phyloP scores from a whole-genome alignment of 2,113 vertebrate genomes.

The Agapornis roseicollis region DNA sequence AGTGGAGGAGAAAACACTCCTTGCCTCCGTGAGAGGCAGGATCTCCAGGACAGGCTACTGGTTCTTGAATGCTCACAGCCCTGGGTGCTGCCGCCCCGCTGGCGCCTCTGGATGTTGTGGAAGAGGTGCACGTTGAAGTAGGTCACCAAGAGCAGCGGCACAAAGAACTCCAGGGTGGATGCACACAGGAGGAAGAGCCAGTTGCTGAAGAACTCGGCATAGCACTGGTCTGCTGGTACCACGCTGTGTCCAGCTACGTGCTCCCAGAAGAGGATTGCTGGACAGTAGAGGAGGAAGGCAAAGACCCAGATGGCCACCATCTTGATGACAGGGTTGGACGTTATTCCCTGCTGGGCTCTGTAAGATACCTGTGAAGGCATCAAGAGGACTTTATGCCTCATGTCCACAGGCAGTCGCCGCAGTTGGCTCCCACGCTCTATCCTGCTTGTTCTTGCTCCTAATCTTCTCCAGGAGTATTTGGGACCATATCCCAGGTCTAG shows the following conservation, averaged over 20 bases:
- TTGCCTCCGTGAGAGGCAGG: not conserved
- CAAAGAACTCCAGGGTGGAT: constrained; percentile 85
- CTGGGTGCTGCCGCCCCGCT: not conserved
- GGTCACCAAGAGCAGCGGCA: constrained; percentile 80
- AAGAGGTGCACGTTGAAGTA: constrained; percentile 90
- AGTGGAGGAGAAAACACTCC: not conserved
- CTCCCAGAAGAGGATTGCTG: constrained; percentile 84
- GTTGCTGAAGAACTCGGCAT: constrained; percentile 78
- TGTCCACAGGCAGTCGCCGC: not conserved
- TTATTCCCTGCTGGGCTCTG: constrained; percentile 76
- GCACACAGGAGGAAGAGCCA: constrained; percentile 83
- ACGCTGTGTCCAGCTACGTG: not conserved
- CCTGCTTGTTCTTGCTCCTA: not conserved
- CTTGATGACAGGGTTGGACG: constrained; percentile 70
- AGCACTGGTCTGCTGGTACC: constrained; percentile 52
- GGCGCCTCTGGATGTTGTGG: constrained; percentile 77
- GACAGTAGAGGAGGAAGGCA: constrained; percentile 87
- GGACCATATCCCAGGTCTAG: not conserved
- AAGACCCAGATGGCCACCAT: constrained; percentile 85
- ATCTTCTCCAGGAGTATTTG: not conserved
- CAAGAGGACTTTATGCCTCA: not conserved
- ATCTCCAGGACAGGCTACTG: not conserved
- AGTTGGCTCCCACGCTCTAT: not conserved
- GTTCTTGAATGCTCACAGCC: not conserved
- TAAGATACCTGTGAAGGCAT: constrained; percentile 77